Evolutionary conservation across 2,797 vertebrate genomes (phyloP), one percentile per base, ranked within the genome.

Genomic region (Myiotriccus ornatus): DNA sequence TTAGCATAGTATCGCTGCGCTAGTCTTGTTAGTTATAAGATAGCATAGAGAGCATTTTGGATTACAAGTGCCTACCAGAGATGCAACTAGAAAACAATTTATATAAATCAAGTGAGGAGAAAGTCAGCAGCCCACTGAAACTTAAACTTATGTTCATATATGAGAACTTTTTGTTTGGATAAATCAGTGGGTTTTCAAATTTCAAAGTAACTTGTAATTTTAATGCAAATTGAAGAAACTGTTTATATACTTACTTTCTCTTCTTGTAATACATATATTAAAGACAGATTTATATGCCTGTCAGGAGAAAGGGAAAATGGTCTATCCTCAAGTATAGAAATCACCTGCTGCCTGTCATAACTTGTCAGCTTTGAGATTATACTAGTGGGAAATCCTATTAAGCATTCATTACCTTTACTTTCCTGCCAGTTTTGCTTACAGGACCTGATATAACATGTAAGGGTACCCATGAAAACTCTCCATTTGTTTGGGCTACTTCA

Each of bases 171-270:
- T 21, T 60, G 39, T 53, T 90, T 60, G 30, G 35, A 82, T 32
- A 70, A 43, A 82, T 62, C n/a, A 62, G 23, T 59, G 7, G 10
- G 16, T 9, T 57, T 85, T 82, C 52, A 15, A 44, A 80, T 89
- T 89, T 90, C 69, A 84, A 85, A 92, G 39, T 63, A 41, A 79
- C 30, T n/a, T 79, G 64, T 67, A 50, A 82, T 89, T 93, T 86
- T 84, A 93, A 88, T 63, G n/a, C 55, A 89, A 86, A 93, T 11
- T n/a, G 49, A 82, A 80, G 17, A 34, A 84, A 62, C 23, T 35
- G 7, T 74, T 92, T 74, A 67, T 9, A 16, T 60, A 88, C 49
- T 94, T 89, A 67, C 44, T 75, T 89, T 65, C 24, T 59, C 44
- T 81, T 84, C 79, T 28, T 79, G 19, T 16, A 82, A 53, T 30